phyloP scores from a whole-genome alignment of 2,797 vertebrate species.

The Acrocephalus scirpaceus region DNA sequence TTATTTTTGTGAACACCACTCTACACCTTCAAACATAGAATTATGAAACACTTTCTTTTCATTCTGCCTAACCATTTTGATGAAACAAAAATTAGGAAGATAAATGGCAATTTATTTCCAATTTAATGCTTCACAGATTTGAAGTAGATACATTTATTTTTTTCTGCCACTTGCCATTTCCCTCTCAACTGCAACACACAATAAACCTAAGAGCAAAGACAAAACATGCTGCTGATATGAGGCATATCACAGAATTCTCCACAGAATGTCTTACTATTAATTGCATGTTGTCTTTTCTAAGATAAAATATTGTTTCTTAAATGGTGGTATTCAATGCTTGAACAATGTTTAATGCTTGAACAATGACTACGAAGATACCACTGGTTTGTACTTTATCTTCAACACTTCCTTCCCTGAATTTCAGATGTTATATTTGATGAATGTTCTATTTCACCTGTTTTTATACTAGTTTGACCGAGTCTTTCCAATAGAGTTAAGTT shows the following conservation, averaged over 20 bases:
- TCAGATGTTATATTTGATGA: neutral
- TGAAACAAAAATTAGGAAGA: constrained; percentile 23
- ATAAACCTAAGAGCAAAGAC: neutral
- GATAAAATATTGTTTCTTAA: neutral
- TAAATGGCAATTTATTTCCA: neutral
- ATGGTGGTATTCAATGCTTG: neutral
- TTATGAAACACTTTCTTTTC: neutral
- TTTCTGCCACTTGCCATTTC: neutral
- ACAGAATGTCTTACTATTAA: neutral
- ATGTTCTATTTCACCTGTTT: neutral
- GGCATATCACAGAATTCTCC: neutral
- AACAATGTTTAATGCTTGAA: neutral
- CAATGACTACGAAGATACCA: neutral
- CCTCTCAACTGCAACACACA: neutral
- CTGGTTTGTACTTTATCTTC: neutral
- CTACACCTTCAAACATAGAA: neutral
- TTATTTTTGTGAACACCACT: neutral
- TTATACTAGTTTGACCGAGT: neutral
- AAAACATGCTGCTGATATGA: neutral
- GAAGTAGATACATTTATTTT: neutral
- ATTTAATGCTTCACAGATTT: constrained; percentile 6
- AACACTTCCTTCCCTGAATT: neutral
- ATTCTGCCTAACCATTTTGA: neutral
- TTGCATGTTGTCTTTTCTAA: neutral
- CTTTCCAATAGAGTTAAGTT: neutral